Base-by-base conservation (phyloP, 2,888 invertebrate genomes). In the Drosophila greeni region DNA sequence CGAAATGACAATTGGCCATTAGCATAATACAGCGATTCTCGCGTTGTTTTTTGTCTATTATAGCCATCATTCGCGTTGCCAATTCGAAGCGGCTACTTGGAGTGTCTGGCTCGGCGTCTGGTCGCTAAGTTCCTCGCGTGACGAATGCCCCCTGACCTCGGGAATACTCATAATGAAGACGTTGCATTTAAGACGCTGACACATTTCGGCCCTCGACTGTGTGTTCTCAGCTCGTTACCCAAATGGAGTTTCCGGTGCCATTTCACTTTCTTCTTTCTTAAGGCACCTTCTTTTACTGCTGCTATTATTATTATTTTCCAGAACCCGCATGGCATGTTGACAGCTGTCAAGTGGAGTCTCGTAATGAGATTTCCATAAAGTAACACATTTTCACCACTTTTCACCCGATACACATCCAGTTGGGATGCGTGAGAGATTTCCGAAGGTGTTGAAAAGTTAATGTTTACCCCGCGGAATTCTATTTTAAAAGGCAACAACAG, bases 331-430 rank as follows among this genome's bases (percentile, higher is more conserved):
- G 18, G 33, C 56, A 68, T 43, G 37, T 26, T 66, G 81, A 80
- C 84, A 78, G 82, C 78, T 83, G 82, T 81, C 82, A 67, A 66
- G 65, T 40, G 39, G 58, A 52, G 51, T 55, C 69, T 83, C 75
- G 68, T 73, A 69, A 75, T 67, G 73, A 71, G 66, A 82, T 78
- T 78, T 77, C 75, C 81, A 59, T 68, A 62, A 54, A 65, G 77
- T 53, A 71, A 69, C 45, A 64, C 45, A 67, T 54, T 69, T 61
- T 52, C 69, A 54, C 33, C n/a, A 20, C 47, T 43, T 48, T 47
- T 59, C 24, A n/a, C 34, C 39, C 23, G 34, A 26, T 31, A 31
- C 8, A 18, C 11, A 9, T 24, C 24, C 16, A 14, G 12, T 5
- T 40, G 40, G 20, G 37, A 36, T 36, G 43, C 52, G 69, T 67